A percentile compares a stretch with the other conserved stretches of the same genome.
phyloP scores from a whole-genome alignment of 92 coral and sea anemone species.

The Epizoanthus stellaris region DNA sequence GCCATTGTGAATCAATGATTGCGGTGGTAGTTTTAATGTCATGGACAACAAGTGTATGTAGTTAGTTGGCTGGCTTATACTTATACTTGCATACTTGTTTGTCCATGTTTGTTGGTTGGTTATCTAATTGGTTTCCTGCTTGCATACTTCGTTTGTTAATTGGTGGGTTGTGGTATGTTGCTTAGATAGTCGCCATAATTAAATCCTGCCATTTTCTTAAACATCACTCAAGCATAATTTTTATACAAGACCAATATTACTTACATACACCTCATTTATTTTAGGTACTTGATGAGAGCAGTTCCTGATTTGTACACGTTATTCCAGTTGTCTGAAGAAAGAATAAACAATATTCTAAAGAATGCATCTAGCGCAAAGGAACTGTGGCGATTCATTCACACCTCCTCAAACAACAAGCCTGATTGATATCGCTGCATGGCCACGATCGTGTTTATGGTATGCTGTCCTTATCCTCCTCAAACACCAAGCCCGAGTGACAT shows the following conservation, averaged over 20 bases:
- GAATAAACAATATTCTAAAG: conserved; percentile 70
- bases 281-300: conserved; percentile 82
- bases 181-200: no score
- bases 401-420: not conserved
- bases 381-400: conserved; percentile 93
- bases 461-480: not conserved
- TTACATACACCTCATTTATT: conserved; percentile 7
- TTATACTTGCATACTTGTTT: no score
- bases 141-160: no score
- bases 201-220: no score
- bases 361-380: conserved; percentile 77
- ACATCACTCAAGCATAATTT: not conserved
- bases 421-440: not conserved
- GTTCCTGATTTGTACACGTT: conserved; percentile 76
- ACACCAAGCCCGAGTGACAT: conserved; percentile 1
- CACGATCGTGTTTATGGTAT: not conserved
- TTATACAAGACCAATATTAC: not conserved
- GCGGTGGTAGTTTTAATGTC: no score
- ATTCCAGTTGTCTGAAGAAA: conserved; percentile 67
- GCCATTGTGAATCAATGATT: no score
- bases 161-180: no score
- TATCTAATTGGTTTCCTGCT: no score
- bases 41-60: no score
- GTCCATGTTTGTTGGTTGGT: not conserved
- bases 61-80: no score